Conservation (phyloP, 2,113 vertebrate genomes). For the Pseudorhombus dupliciocellatus region DNA sequence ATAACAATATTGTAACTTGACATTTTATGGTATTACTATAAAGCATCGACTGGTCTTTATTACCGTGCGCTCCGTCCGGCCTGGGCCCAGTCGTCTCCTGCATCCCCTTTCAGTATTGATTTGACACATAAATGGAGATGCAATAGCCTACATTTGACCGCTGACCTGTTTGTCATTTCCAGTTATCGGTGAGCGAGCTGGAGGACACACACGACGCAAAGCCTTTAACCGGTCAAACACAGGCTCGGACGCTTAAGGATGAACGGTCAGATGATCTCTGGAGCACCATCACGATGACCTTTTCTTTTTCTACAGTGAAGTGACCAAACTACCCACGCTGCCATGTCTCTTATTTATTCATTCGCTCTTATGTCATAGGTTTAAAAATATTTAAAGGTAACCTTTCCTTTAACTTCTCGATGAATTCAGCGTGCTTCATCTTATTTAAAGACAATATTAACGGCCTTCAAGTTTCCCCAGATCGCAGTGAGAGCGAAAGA, state of each 20-base stretch:
- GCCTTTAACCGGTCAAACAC: not conserved
- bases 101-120: conserved; percentile 59
- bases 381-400: not conserved
- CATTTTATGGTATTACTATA: not conserved
- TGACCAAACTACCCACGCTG: not conserved
- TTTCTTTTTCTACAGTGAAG: not conserved
- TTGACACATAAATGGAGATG: conserved; percentile 60
- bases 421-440: conserved; percentile 2
- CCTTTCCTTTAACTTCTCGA: not conserved
- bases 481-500: conserved; percentile 3
- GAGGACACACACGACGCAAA: no score
- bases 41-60: no score
- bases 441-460: not conserved
- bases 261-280: not conserved
- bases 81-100: conserved; percentile 21
- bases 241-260: not conserved
- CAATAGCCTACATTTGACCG: conserved; percentile 56
- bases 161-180: conserved; percentile 57
- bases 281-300: not conserved
- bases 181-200: conserved; percentile 6
- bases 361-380: not conserved
- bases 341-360: not conserved
- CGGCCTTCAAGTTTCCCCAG: conserved; percentile 4
- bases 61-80: not conserved
- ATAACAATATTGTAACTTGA: no score